A percentile compares a stretch with the other conserved stretches of the same genome.
phyloP scores from a whole-genome alignment of 2,797 vertebrate genomes.

The Helicolenus hilgendorfi region DNA sequence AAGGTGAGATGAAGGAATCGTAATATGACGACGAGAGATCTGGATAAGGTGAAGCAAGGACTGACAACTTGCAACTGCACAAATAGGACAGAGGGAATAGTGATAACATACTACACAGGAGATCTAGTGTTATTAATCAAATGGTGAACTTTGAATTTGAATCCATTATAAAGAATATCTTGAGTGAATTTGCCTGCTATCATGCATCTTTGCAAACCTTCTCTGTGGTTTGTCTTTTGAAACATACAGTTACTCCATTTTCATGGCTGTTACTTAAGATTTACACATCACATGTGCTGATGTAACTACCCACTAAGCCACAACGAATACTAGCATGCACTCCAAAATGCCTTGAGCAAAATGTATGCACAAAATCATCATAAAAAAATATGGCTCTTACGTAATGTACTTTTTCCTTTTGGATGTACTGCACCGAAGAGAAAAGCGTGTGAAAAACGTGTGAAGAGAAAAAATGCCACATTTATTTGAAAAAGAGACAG shows the following conservation, averaged over 20 bases:
- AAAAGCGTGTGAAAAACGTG: background rate
- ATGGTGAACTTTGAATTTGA: background rate
- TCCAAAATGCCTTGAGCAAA: background rate
- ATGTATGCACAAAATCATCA: background rate
- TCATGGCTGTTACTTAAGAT: conserved; percentile 20
- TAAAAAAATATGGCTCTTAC: background rate
- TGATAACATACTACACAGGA: background rate
- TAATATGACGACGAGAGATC: background rate
- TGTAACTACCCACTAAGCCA: background rate
- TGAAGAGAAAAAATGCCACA: background rate
- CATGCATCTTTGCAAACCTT: background rate
- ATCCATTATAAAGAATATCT: background rate
- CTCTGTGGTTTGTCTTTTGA: conserved; percentile 53
- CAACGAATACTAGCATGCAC: background rate
- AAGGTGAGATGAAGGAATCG: background rate
- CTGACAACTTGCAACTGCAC: background rate
- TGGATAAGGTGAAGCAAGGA: background rate
- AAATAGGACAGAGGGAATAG: background rate
- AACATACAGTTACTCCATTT: conserved; percentile 46
- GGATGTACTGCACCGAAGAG: background rate
- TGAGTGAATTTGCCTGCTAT: background rate
- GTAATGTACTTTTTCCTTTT: background rate
- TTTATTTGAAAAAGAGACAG: background rate
- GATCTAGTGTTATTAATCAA: background rate
- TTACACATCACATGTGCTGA: background rate